Conservation (phyloP, 1,140 invertebrate genomes). For the Pseudomyrmex dendroicus region DNA sequence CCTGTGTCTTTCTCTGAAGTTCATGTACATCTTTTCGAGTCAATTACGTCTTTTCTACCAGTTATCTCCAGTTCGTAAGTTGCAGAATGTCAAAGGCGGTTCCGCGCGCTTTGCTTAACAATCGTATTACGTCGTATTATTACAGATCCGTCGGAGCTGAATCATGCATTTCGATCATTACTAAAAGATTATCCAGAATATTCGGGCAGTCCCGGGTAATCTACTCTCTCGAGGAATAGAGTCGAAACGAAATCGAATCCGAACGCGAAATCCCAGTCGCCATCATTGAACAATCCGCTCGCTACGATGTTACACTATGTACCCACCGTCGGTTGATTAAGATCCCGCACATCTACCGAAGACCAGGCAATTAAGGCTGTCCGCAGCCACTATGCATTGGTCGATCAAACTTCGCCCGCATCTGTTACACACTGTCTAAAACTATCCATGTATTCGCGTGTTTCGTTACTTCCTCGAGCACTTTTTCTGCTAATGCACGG, state of each 20-base stretch:
- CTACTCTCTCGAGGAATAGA: constrained; percentile 1
- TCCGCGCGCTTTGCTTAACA: constrained; percentile 20
- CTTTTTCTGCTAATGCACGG: background rate
- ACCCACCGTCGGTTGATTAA: constrained; percentile 43
- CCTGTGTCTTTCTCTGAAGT: background rate
- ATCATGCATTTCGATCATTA: constrained; percentile 48
- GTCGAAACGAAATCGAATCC: constrained; percentile 29
- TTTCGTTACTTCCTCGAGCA: constrained; percentile 21
- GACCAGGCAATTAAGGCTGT: constrained; percentile 45
- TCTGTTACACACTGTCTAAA: constrained; percentile 29
- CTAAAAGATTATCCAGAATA: constrained; percentile 38
- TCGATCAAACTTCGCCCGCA: constrained; percentile 37
- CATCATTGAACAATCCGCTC: constrained; percentile 18
- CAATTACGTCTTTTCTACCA: constrained; percentile 58
- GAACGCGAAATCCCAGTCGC: constrained; percentile 8
- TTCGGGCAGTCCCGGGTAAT: constrained; percentile 21
- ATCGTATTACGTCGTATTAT: constrained; percentile 56
- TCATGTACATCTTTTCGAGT: constrained; percentile 63
- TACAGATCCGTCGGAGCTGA: constrained; percentile 18
- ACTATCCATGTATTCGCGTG: background rate
- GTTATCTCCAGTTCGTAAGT: constrained; percentile 33
- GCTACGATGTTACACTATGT: constrained; percentile 36
- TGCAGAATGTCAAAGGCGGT: constrained; percentile 38
- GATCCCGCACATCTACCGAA: constrained; percentile 22
- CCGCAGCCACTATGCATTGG: constrained; percentile 33